A percentile compares a stretch with the other conserved stretches of the same genome.
phyloP scores from a whole-genome alignment of 2,797 vertebrate species.

The Protonibea diacanthus region DNA sequence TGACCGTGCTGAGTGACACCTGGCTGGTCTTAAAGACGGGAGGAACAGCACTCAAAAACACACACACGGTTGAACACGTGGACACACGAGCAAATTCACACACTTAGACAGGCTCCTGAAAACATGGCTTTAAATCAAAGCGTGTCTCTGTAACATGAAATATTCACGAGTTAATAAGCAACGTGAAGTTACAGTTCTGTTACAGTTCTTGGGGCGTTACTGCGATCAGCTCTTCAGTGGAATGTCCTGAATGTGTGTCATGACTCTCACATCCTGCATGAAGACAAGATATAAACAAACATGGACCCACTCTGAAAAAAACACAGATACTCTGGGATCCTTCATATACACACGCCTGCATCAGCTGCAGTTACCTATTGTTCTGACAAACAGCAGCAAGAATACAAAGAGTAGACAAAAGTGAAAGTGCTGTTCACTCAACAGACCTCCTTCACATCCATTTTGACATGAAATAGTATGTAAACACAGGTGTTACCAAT shows the following conservation, averaged over 20 bases:
- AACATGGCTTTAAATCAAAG: background rate
- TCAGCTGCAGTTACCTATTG: background rate
- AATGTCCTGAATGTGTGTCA: background rate
- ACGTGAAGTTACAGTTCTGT: background rate
- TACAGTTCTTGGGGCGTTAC: too few relatives aligned
- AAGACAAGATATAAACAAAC: background rate
- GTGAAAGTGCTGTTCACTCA: background rate
- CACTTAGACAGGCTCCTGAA: background rate
- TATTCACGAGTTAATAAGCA: background rate
- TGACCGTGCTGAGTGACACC: slow-evolving; percentile 87
- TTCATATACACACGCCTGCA: background rate
- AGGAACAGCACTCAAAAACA: slow-evolving; percentile 43
- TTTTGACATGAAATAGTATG: too few relatives aligned
- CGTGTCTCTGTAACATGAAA: background rate
- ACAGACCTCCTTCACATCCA: too few relatives aligned
- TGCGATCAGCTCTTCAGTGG: background rate
- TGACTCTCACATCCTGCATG: background rate
- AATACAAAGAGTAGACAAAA: background rate
- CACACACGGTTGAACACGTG: slow-evolving; percentile 17
- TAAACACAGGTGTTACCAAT: too few relatives aligned
- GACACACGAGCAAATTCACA: slow-evolving; percentile 15
- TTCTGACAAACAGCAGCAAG: slow-evolving; percentile 27
- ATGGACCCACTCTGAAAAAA: background rate
- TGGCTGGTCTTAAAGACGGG: slow-evolving; percentile 81
- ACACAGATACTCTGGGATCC: background rate